These are phyloP conservation scores for Melieria crassipennis DNA, from an alignment of 2,888 invertebrate genomes.

Conservation along the genomic window DNA sequence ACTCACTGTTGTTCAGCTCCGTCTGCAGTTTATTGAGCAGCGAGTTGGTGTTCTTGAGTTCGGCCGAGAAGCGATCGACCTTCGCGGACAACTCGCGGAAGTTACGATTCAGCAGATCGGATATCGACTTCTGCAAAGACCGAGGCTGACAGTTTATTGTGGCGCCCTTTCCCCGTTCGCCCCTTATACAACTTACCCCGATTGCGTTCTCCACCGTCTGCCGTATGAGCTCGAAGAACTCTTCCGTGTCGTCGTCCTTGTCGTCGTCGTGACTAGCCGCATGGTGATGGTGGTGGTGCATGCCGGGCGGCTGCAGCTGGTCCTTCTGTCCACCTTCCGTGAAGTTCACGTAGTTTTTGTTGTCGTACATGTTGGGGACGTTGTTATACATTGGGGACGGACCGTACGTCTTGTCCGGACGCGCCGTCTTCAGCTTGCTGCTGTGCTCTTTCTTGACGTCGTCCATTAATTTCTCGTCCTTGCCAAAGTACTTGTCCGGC, in stretches of 20 bases:
- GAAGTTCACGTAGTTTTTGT: conserved; percentile 35
- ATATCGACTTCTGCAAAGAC: conserved; percentile 51
- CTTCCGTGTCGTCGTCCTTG: conserved; percentile 60
- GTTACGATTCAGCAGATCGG: conserved; percentile 55
- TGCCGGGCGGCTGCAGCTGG: conserved; percentile 11
- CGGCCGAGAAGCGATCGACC: conserved; percentile 55
- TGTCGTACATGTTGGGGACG: conserved; percentile 35
- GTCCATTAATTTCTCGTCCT: conserved; percentile 37
- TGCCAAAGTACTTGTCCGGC: conserved; percentile 31
- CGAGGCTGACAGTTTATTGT: not conserved
- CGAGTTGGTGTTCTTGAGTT: conserved; percentile 52
- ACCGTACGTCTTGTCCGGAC: conserved; percentile 31
- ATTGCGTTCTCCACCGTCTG: conserved; percentile 59
- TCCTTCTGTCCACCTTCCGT: conserved; percentile 25
- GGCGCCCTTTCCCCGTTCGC: not conserved
- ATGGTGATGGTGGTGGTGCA: conserved; percentile 34
- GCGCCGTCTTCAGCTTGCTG: conserved; percentile 38
- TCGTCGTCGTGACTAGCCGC: conserved; percentile 46
- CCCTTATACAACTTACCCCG: conserved; percentile 47
- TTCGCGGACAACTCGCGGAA: conserved; percentile 56
- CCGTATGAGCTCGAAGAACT: conserved; percentile 59
- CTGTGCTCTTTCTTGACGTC: conserved; percentile 32
- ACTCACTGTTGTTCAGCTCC: conserved; percentile 57
- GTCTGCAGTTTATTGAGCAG: conserved; percentile 51
- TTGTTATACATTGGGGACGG: not conserved